A percentile compares a stretch with the other conserved stretches of the same genome.
Conservation (phyloP, 2,797 vertebrate genomes). For the Sciaenops ocellatus region DNA sequence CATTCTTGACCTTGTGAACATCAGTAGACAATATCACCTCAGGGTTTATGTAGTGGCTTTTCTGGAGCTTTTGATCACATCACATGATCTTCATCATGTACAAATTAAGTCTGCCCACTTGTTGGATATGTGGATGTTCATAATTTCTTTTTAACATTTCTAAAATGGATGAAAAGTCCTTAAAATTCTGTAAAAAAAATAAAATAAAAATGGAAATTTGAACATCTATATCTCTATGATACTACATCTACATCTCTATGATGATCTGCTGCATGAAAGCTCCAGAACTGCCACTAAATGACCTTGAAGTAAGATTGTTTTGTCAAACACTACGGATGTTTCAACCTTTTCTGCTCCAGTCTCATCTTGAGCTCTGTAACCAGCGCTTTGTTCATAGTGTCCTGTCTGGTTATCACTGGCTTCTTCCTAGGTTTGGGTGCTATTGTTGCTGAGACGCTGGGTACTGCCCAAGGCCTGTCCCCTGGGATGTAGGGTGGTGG, state of each 20-base stretch:
- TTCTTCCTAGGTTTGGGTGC: conserved; percentile 79
- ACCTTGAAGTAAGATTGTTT: conserved; percentile 27
- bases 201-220: background rate
- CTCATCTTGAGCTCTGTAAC: conserved; percentile 96
- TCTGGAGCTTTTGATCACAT: conserved; percentile 19
- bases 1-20: conserved; percentile 27
- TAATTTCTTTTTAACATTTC: background rate
- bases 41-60: conserved; percentile 15
- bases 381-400: conserved; percentile 87
- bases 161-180: background rate
- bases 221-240: background rate
- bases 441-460: conserved; percentile 89
- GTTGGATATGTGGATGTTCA: background rate
- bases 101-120: background rate
- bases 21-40: conserved; percentile 23
- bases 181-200: background rate
- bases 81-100: conserved; percentile 5
- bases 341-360: conserved; percentile 90
- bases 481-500: conserved; percentile 51
- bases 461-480: conserved; percentile 82
- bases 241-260: background rate
- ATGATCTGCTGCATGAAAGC: background rate
- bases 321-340: conserved; percentile 54
- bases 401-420: conserved; percentile 72
- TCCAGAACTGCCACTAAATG: background rate